A percentile compares a stretch with the other conserved stretches of the same genome.
phyloP scores from a whole-genome alignment of 2,888 invertebrate genomes.

The Patella depressa region DNA sequence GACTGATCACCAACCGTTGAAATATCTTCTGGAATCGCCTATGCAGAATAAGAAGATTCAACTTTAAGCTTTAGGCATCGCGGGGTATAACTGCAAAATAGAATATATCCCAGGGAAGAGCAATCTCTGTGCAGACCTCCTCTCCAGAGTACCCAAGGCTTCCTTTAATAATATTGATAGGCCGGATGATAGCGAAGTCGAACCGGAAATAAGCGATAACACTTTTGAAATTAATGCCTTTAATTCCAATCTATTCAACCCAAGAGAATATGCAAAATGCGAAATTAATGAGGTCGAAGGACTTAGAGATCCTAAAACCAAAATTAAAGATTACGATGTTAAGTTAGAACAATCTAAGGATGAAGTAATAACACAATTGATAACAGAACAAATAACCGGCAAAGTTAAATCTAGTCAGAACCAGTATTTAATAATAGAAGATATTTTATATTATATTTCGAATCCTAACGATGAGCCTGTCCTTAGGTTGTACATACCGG shows the following conservation, averaged over 20 bases:
- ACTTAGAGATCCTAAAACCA: neutral
- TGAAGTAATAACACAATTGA: neutral
- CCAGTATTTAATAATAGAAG: neutral
- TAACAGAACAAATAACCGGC: neutral
- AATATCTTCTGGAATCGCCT: constrained; percentile 13
- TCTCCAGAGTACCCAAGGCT: neutral
- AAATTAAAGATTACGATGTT: neutral
- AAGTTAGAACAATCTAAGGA: neutral
- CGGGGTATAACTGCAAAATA: constrained; percentile 12
- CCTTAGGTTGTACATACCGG: constrained; percentile 9
- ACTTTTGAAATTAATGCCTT: constrained; percentile 1
- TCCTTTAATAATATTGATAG: neutral
- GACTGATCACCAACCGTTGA: constrained; percentile 19
- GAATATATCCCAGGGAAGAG: constrained; percentile 12
- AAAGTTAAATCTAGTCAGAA: neutral
- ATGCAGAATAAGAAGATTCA: constrained; percentile 18
- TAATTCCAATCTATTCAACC: neutral
- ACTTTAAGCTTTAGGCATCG: constrained; percentile 10
- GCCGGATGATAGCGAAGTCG: neutral
- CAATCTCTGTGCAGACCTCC: constrained; percentile 9
- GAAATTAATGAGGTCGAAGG: neutral
- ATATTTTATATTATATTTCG: constrained; percentile 1
- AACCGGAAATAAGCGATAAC: neutral
- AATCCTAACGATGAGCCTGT: too few relatives aligned
- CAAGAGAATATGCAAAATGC: constrained; percentile 4